Evolutionary conservation across 2,113 vertebrate species (phyloP).

Genomic region (Phalacrocorax carbo): DNA sequence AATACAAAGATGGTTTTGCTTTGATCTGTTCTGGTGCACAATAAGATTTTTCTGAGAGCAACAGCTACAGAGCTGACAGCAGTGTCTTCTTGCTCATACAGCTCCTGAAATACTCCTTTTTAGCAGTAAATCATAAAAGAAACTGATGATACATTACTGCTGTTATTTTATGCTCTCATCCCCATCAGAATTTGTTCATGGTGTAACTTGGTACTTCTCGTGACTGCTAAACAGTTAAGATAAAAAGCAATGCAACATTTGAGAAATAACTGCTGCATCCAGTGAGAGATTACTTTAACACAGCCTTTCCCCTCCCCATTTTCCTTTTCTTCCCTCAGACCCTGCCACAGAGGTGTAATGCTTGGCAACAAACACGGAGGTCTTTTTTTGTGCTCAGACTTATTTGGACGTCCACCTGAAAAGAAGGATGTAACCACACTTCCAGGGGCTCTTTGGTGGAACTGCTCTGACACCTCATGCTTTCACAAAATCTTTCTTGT

Average conservation of each 20-base stretch:
- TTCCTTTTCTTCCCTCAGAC: background rate
- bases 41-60: conserved; percentile 1
- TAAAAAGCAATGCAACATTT: background rate
- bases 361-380: background rate
- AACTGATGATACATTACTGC: background rate
- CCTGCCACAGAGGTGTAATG: background rate
- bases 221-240: background rate
- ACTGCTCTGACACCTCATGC: background rate
- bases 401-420: background rate
- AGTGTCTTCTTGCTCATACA: background rate
- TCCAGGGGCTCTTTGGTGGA: background rate
- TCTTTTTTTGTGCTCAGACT: background rate
- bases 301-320: background rate
- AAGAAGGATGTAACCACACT: background rate
- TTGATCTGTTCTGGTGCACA: background rate
- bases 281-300: background rate
- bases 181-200: background rate
- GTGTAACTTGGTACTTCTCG: background rate
- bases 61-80: background rate
- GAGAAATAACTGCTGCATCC: background rate
- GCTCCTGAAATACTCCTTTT: background rate
- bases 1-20: background rate
- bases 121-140: background rate
- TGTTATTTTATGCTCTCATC: background rate
- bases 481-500: background rate